Conservation (phyloP, 37 sponge, comb jelly and placozoan genomes). For the Lycopodina hypogea region DNA sequence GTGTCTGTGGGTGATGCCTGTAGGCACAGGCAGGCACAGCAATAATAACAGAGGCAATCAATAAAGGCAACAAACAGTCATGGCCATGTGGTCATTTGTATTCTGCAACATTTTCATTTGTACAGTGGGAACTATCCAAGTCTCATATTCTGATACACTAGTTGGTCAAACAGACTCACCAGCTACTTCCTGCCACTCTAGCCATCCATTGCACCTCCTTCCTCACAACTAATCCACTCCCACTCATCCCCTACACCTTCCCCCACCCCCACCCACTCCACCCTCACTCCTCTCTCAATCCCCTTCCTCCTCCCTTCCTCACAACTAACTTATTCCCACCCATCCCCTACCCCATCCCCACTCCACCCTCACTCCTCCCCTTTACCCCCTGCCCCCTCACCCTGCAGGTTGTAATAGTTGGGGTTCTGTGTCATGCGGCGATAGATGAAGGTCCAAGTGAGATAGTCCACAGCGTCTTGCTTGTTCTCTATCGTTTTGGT, state of each 20-base stretch:
- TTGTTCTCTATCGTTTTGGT: constrained; percentile 99
- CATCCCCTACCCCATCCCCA: neutral
- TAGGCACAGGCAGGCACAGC: neutral
- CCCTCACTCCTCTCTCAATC: no score
- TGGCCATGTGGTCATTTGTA: constrained; percentile 14
- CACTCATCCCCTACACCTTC: no score
- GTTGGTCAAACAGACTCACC: no score
- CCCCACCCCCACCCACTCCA: no score
- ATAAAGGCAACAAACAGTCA: neutral
- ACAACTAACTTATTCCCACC: no score
- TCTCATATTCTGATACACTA: neutral
- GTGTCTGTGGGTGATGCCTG: constrained; percentile 93
- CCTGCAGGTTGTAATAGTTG: constrained; percentile 99
- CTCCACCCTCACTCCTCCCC: neutral
- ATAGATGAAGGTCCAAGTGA: constrained; percentile 99
- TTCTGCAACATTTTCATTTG: no score
- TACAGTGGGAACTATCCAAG: neutral
- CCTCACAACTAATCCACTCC: no score
- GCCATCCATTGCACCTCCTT: no score
- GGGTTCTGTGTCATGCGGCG: constrained; percentile 97
- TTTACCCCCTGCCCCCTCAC: constrained; percentile 20
- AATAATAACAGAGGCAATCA: neutral
- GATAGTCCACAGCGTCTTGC: constrained; percentile 99
- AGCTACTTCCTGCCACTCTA: no score
- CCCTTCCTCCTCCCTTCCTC: no score